These are phyloP conservation scores for Aleiodes testaceus DNA, from an alignment of 2,888 invertebrate genomes.

Conservation along the genomic window DNA sequence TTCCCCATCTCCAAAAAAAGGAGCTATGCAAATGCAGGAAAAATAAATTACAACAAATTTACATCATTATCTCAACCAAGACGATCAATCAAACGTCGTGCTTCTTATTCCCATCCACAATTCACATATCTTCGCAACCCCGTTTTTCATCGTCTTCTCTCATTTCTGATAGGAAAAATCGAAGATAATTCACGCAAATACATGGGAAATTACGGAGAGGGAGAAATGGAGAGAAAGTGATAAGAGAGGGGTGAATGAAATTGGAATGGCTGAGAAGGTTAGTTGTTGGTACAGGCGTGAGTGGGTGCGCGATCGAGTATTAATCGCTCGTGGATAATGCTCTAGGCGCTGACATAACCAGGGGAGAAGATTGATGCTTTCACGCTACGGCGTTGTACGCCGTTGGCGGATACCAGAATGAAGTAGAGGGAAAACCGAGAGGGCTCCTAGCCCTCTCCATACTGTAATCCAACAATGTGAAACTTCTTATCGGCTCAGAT, in stretches of 20 bases:
- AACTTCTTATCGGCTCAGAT: conserved; percentile 49
- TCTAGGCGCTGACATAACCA: conserved; percentile 49
- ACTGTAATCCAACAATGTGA: conserved; percentile 70
- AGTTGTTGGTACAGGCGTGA: conserved; percentile 29
- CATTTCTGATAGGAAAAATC: background rate
- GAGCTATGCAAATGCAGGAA: too few relatives aligned
- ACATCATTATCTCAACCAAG: background rate
- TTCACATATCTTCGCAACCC: conserved; percentile 19
- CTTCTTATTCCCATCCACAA: conserved; percentile 40
- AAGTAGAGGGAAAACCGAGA: conserved; percentile 31
- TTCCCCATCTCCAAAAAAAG: too few relatives aligned
- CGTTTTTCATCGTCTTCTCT: conserved; percentile 8
- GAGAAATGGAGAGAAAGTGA: conserved; percentile 13
- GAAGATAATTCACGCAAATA: background rate
- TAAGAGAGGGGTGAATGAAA: conserved; percentile 37
- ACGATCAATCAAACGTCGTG: conserved; percentile 24
- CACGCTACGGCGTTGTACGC: conserved; percentile 37
- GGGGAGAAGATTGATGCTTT: conserved; percentile 53
- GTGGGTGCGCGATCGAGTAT: conserved; percentile 51
- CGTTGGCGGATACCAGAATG: conserved; percentile 6
- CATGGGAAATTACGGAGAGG: background rate
- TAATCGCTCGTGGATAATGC: conserved; percentile 53
- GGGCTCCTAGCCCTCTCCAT: conserved; percentile 65
- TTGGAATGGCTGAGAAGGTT: conserved; percentile 14
- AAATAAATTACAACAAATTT: too few relatives aligned